These are phyloP conservation scores for Oryzias sinensis DNA, from an alignment of 2,797 vertebrate genomes.

Conservation along the genomic window DNA sequence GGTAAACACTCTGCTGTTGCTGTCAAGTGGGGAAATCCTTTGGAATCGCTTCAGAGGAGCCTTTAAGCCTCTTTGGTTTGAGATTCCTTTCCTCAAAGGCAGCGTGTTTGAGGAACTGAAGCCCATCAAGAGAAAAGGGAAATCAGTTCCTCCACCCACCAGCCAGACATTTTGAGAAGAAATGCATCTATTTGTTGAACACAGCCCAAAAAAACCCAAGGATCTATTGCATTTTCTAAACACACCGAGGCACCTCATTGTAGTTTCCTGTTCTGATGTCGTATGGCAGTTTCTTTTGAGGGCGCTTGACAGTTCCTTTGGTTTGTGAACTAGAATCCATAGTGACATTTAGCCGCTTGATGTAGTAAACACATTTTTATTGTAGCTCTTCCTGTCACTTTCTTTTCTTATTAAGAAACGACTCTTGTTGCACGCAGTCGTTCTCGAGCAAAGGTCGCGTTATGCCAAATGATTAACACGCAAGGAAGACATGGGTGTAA, in stretches of 20 bases:
- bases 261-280: slow-evolving; percentile 1
- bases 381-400: background rate
- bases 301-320: slow-evolving; percentile 3
- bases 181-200: slow-evolving; percentile 40
- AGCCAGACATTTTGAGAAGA: slow-evolving; percentile 39
- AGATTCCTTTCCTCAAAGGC: slow-evolving; percentile 70
- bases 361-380: slow-evolving; percentile 8
- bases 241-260: slow-evolving; percentile 5
- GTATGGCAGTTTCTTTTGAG: slow-evolving; percentile 9
- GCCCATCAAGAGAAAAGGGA: slow-evolving; percentile 48
- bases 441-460: slow-evolving; percentile 7
- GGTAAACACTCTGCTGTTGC: slow-evolving; percentile 74
- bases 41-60: slow-evolving; percentile 80
- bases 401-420: slow-evolving; percentile 8
- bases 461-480: slow-evolving; percentile 9
- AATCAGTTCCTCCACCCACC: slow-evolving; percentile 53
- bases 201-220: slow-evolving; percentile 12
- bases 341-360: slow-evolving; percentile 1
- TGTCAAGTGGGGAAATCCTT: slow-evolving; percentile 77
- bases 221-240: slow-evolving; percentile 22
- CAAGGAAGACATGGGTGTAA: slow-evolving; percentile 7
- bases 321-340: slow-evolving; percentile 7
- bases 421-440: background rate
- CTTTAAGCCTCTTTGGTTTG: slow-evolving; percentile 76
- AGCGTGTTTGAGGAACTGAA: slow-evolving; percentile 62